Evolutionary conservation across 1,140 invertebrate genomes (phyloP).

Genomic region (Chionoecetes opilio): DNA sequence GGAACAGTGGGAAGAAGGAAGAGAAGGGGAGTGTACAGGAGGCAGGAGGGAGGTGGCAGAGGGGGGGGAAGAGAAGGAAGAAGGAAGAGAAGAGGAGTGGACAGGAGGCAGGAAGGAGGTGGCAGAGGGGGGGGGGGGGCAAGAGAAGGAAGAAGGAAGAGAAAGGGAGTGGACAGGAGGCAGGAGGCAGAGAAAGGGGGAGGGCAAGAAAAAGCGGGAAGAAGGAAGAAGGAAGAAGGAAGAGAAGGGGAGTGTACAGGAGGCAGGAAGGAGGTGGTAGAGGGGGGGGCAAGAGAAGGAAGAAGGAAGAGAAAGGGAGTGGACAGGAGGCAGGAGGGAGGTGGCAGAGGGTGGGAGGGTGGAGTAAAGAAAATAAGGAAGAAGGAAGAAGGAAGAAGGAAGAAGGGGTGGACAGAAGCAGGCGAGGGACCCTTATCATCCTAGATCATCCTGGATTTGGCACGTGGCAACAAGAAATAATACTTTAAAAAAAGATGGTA

Average conservation of each 20-base stretch:
- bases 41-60: too few relatives aligned
- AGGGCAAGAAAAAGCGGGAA: too few relatives aligned
- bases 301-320: not conserved
- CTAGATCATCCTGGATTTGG: conserved; percentile 28
- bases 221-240: too few relatives aligned
- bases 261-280: too few relatives aligned
- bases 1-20: too few relatives aligned
- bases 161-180: too few relatives aligned
- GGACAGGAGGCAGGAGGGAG: not conserved
- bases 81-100: not conserved
- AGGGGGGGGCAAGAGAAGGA: not conserved
- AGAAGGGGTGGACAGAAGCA: not conserved
- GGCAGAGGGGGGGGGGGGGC: not conserved
- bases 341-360: not conserved
- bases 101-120: too few relatives aligned
- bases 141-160: too few relatives aligned
- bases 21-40: too few relatives aligned
- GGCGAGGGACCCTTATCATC: conserved; percentile 15
- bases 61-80: not conserved
- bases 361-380: not conserved
- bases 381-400: not conserved
- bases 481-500: not conserved
- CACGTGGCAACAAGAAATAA: conserved; percentile 6
- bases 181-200: too few relatives aligned
- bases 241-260: too few relatives aligned